Evolutionary conservation across 2,888 invertebrate species (phyloP).

Genomic region (Theodoxus fluviatilis): DNA sequence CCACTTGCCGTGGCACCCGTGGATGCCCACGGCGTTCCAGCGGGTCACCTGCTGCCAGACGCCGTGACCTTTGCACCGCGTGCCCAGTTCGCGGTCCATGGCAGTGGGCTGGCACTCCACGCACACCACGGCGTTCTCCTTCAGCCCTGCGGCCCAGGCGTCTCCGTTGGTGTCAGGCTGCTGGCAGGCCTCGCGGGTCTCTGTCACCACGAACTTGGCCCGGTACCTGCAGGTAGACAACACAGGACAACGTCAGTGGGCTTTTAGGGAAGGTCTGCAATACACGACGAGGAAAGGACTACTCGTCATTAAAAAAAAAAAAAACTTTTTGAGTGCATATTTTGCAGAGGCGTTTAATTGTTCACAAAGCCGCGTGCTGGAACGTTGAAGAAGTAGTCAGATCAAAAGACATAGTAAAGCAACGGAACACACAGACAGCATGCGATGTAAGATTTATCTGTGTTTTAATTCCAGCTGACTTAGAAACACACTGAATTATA

Average conservation of each 20-base stretch:
- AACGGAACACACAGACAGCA: too few relatives aligned
- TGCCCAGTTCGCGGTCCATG: constrained; percentile 76
- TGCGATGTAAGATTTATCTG: too few relatives aligned
- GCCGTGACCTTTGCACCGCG: constrained; percentile 84
- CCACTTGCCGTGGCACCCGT: constrained; percentile 90
- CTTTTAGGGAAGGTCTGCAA: neutral
- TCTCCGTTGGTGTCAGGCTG: constrained; percentile 69
- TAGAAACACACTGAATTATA: too few relatives aligned
- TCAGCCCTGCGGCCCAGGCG: constrained; percentile 65
- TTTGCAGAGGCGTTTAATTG: too few relatives aligned
- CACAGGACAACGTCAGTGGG: neutral
- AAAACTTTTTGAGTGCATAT: too few relatives aligned
- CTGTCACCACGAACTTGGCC: constrained; percentile 81
- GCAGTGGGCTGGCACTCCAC: constrained; percentile 85
- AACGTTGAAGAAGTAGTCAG: too few relatives aligned
- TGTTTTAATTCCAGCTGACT: too few relatives aligned
- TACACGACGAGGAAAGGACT: too few relatives aligned
- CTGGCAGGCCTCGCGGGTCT: constrained; percentile 44
- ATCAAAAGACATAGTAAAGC: too few relatives aligned
- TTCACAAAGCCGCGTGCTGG: too few relatives aligned
- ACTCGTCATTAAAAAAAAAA: too few relatives aligned
- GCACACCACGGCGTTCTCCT: constrained; percentile 76
- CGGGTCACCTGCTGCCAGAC: constrained; percentile 78
- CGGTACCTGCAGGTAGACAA: constrained; percentile 77
- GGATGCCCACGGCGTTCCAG: constrained; percentile 84